phyloP scores from a whole-genome alignment of 2,888 invertebrate species.

The Drosophila leonis region DNA sequence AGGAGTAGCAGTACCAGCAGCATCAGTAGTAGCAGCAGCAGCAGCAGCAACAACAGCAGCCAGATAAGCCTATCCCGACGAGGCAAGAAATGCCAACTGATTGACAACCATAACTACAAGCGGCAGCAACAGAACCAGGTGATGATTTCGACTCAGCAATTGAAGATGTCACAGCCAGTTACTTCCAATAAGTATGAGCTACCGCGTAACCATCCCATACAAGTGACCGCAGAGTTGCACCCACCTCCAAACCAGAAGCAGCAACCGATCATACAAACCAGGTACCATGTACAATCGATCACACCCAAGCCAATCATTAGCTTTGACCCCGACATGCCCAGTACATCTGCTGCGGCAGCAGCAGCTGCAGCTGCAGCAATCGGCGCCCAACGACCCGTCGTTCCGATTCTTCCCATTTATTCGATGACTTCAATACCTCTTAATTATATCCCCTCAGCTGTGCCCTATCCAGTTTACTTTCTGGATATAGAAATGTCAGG shows the following conservation, averaged over 20 bases:
- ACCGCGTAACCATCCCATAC: background rate
- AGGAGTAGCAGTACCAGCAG: too few species aligned
- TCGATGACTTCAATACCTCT: too few species aligned
- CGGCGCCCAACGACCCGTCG: too few species aligned
- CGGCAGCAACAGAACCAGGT: background rate
- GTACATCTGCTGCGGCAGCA: background rate
- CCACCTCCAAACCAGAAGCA: background rate
- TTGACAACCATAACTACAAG: too few species aligned
- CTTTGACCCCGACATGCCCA: background rate
- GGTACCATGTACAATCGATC: background rate
- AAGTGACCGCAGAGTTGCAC: background rate
- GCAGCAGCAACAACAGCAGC: background rate
- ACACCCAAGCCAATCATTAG: background rate
- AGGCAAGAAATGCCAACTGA: too few species aligned
- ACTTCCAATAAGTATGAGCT: background rate
- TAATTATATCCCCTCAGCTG: too few species aligned
- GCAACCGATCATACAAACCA: background rate
- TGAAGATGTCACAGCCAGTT: too few species aligned
- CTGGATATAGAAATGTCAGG: too few species aligned
- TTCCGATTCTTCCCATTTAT: too few species aligned
- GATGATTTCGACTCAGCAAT: too few species aligned
- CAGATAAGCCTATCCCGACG: too few species aligned
- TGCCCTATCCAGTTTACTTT: too few species aligned
- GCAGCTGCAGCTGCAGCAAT: background rate
- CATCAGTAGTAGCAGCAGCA: slow-evolving; percentile 84